Evolutionary conservation across 2,888 invertebrate species (phyloP), one percentile per base, ranked within the genome.

Genomic region (Brenthis hecate): DNA sequence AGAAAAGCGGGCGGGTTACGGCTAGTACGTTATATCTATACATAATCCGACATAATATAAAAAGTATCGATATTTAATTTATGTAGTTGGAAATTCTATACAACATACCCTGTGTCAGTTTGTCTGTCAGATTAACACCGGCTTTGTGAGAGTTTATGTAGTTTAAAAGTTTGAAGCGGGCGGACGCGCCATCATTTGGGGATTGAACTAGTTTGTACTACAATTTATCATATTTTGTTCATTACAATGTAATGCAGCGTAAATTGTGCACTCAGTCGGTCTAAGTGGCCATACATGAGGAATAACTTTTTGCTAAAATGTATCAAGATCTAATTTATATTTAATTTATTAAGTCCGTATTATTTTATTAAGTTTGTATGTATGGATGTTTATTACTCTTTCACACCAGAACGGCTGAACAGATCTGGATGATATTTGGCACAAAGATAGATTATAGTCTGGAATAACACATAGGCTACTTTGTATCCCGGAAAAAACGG

Each of bases 171-270:
- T 62, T 54, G 62, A 43, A 62, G 14, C 62, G 19, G 54, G 14
- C 53, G 19, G 53, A 62, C 36, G 62, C n/a, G 53, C 51, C 53
- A 19, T 53, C 62, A 53, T 60, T 50, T 50, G 60, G 60, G 50
- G 50, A 32, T 50, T 60, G 28, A 60, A 50, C n/a, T 60, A 60
- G 60, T 50, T 60, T 48, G 11, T 16, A 6, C 60, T 48, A 50
- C n/a, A 50, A 60, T 60, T 60, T 60, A 60, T 60, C 50, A 60
- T 60, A 60, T 50, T 60, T 60, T 28, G 50, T 60, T 60, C 32
- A 28, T 60, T 50, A 28, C n/a, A 32, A 60, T 50, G 28, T 50
- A 43, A 43, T 60, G 32, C 28, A 19, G 13, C 28, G 48, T 28
- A 60, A 14, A 48, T 28, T 60, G 16, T 28, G 36, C 36, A 43